Base-by-base conservation (phyloP, 2,888 invertebrate genomes). In the Chydorus sphaericus region DNA sequence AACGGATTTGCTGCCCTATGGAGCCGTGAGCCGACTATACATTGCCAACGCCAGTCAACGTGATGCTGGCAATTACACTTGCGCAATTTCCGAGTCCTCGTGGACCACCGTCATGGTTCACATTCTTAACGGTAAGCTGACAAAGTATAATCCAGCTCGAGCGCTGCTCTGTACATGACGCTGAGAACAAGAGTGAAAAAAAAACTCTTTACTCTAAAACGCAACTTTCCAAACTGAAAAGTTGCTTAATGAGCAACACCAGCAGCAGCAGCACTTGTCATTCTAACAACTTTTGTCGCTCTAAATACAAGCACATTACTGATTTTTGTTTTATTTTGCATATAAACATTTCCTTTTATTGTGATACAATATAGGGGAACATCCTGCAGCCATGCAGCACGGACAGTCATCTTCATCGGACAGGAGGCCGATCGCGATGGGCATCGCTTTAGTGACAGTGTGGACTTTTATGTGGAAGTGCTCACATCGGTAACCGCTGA, bases 31-130 rank as follows among this genome's bases (percentile, higher is more conserved):
- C 59, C 75, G 82, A 55, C 76, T 86, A 59, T 85, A 84, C 72
- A 84, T 85, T 62, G 85, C 85, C 57, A 85, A 85, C 68, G 85
- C 85, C 53, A 81, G 82, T 66, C 77, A 79, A 63, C 79, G 81
- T 60, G 85, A 86, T 66, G 83, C 83, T 31, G 85, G 85, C 33
- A 85, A 85, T 69, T 85, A 85, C 69, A 82, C 83, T 56, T 86
- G 85, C 66, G 75, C 83, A 33, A 57, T 57, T 20, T 55, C 57
- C 18, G 57, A 57, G 26, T 39, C 36, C 14, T 57, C 57, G 28
- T 53, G 31, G 31, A 57, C 57, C 59, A 72, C 69, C 57, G 72
- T 75, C 58, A 69, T 73, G 57, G 75, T 76, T 59, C 75, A 76
- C 65, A 73, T 76, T 60, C 69, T 76, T 31, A 75, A 75, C 65